phyloP scores from a whole-genome alignment of 2,113 vertebrate species.

The zebrafish (Danio rerio) region GRCz12tu NC_133183.1:34135501-34136000 shows the following conservation, averaged over 20 bases:
- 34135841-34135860: conserved; percentile 29
- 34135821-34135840: conserved; percentile 21
- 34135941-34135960: neutral
- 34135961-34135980: neutral
- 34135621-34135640: conserved; percentile 4
- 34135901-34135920: conserved; percentile 22
- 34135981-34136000: neutral
- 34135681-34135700: conserved; percentile 19
- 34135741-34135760: conserved; percentile 20
- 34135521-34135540: neutral
- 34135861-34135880: neutral
- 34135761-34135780: neutral
- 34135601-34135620: neutral
- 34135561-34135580: neutral
- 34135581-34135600: neutral
- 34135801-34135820: conserved; percentile 12
- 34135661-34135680: neutral
- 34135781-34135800: conserved; percentile 13
- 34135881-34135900: conserved; percentile 18
- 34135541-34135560: neutral
- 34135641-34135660: neutral
- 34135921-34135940: conserved; percentile 29
- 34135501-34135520: neutral
- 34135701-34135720: conserved; percentile 24
- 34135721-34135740: neutral